A percentile compares a stretch with the other conserved stretches of the same genome.
These are phyloP conservation scores for Anser cygnoides DNA, from an alignment of 2,113 vertebrate species.

Conservation along the genomic window DNA sequence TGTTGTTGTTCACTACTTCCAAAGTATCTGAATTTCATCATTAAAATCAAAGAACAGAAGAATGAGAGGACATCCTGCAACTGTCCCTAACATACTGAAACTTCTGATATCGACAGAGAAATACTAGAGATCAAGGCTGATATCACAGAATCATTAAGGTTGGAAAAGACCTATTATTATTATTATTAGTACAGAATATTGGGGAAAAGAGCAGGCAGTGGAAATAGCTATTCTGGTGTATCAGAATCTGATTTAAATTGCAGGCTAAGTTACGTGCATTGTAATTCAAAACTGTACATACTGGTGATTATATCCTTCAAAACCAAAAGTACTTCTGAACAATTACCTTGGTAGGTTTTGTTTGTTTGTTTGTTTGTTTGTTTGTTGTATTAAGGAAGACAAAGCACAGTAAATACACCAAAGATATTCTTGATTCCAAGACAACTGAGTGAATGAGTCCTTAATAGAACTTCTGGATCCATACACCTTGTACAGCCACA, in stretches of 20 bases:
- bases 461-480: neutral
- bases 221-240: neutral
- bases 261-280: neutral
- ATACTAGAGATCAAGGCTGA: neutral
- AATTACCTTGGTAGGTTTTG: neutral
- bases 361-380: too few species aligned
- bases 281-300: neutral
- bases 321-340: neutral
- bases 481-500: neutral
- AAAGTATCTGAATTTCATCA: neutral
- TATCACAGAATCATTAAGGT: too few species aligned
- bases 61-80: neutral
- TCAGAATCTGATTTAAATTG: neutral
- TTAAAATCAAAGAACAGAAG: neutral
- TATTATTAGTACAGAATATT: too few species aligned
- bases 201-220: neutral
- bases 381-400: neutral
- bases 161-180: too few species aligned
- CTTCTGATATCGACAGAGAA: neutral
- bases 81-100: neutral
- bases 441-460: neutral
- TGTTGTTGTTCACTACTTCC: neutral
- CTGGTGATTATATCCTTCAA: neutral
- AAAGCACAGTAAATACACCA: neutral
- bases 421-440: neutral